phyloP scores from a whole-genome alignment of 2,888 invertebrate genomes.

The Caenorhabditis imperialis region DNA sequence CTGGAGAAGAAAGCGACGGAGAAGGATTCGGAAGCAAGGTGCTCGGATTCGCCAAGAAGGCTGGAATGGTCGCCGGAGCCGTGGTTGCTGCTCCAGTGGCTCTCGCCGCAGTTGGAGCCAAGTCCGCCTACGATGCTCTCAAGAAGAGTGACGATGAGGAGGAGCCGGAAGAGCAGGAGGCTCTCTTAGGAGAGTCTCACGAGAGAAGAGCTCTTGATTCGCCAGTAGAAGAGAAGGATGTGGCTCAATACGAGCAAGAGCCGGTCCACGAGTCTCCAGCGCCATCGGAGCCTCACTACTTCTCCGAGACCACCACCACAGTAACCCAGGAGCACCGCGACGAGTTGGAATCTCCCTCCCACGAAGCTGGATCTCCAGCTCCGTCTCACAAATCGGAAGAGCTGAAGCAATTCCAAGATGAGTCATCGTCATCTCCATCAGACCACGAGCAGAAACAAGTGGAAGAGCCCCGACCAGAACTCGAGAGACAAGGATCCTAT shows the following conservation, averaged over 20 bases:
- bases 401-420: conserved; percentile 27
- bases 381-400: conserved; percentile 22
- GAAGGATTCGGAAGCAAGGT: conserved; percentile 56
- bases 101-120: conserved; percentile 66
- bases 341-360: no score
- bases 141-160: conserved; percentile 53
- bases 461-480: conserved; percentile 1
- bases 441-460: neutral
- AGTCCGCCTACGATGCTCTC: conserved; percentile 63
- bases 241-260: neutral
- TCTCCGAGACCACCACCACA: no score
- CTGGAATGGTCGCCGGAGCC: conserved; percentile 66
- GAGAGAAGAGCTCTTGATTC: conserved; percentile 18
- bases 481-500: conserved; percentile 33
- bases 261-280: conserved; percentile 9
- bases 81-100: conserved; percentile 66
- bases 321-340: neutral
- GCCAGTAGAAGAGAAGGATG: conserved; percentile 6
- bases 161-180: conserved; percentile 24
- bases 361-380: conserved; percentile 11
- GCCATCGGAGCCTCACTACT: neutral
- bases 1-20: conserved; percentile 42
- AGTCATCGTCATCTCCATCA: conserved; percentile 16
- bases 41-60: conserved; percentile 63
- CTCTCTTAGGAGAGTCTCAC: conserved; percentile 15